These are phyloP conservation scores for Noctilio leporinus DNA, from an alignment of 2,113 vertebrate genomes.

Conservation along the genomic window DNA sequence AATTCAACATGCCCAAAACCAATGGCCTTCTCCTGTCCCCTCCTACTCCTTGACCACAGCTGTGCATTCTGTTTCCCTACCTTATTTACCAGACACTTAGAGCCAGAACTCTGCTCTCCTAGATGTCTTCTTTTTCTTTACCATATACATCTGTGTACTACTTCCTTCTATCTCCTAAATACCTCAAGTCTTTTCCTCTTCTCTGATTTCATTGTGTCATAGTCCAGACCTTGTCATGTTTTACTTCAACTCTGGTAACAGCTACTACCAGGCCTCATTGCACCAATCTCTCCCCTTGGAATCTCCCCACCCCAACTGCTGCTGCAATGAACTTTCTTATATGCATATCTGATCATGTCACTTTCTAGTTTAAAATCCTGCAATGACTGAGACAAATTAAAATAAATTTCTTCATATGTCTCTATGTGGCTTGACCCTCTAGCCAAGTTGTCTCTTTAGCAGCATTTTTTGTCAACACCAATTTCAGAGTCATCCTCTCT, in stretches of 20 bases:
- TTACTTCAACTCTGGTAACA: not conserved
- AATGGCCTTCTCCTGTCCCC: not conserved
- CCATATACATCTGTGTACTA: not conserved
- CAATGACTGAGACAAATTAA: not conserved
- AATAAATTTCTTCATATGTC: not conserved
- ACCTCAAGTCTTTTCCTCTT: not conserved
- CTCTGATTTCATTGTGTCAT: not conserved
- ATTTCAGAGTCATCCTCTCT: not conserved
- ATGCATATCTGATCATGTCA: not conserved
- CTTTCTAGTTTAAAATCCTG: not conserved
- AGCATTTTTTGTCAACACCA: not conserved
- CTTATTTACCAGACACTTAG: not conserved
- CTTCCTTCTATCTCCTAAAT: not conserved
- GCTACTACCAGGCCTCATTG: not conserved
- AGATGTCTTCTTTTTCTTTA: not conserved
- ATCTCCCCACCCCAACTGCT: not conserved
- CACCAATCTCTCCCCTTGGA: not conserved
- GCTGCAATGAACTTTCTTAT: not conserved
- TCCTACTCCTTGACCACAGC: not conserved
- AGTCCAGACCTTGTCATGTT: not conserved
- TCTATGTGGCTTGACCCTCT: not conserved
- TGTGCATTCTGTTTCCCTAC: not conserved
- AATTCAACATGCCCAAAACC: not conserved
- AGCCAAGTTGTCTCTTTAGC: not conserved
- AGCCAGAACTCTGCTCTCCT: not conserved